These are phyloP conservation scores for Casuarius casuarius DNA, from an alignment of 2,113 vertebrate genomes.

Conservation along the genomic window DNA sequence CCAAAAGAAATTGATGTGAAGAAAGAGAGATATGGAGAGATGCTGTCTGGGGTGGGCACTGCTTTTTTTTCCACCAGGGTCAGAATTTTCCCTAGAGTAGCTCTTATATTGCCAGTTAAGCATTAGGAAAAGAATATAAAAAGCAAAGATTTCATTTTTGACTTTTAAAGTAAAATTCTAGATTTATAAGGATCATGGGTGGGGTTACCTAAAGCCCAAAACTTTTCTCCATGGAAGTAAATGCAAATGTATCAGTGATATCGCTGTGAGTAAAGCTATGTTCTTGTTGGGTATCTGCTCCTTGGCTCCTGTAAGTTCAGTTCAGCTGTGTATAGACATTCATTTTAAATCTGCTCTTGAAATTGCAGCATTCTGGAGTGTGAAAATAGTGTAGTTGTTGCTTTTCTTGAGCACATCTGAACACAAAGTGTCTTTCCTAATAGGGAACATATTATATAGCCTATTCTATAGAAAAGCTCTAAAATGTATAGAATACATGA, in stretches of 20 bases:
- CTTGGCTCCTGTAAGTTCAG: neutral
- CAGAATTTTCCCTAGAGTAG: neutral
- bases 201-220: neutral
- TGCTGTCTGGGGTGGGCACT: neutral
- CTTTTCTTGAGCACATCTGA: neutral
- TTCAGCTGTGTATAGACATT: accelerated
- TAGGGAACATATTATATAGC: accelerated
- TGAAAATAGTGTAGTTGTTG: neutral
- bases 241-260: neutral
- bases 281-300: neutral
- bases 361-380: neutral
- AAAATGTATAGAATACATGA: neutral
- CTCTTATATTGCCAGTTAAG: neutral
- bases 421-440: neutral
- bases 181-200: neutral
- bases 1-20: neutral
- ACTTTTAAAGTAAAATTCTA: neutral
- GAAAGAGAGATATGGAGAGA: neutral
- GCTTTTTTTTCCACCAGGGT: neutral
- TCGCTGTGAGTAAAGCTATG: neutral
- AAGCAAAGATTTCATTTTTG: neutral
- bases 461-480: neutral
- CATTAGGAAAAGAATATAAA: neutral
- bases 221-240: neutral
- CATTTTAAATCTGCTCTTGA: neutral